These are phyloP conservation scores for Ostrea denselamellosa DNA, from an alignment of 1,140 invertebrate genomes.

Conservation along the genomic window DNA sequence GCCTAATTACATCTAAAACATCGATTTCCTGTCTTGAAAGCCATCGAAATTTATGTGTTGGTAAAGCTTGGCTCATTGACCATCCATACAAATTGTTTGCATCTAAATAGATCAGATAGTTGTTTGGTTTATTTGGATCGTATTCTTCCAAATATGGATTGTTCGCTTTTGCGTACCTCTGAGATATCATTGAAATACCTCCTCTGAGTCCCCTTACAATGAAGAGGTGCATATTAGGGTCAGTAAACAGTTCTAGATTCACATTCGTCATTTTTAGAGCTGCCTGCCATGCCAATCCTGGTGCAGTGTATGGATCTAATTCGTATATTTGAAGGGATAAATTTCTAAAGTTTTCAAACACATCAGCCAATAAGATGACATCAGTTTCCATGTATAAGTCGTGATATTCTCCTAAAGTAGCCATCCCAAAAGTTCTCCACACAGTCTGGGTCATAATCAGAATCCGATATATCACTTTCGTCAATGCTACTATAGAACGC, in stretches of 20 bases:
- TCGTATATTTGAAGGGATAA: background rate
- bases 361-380: constrained; percentile 14
- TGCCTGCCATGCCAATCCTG: background rate
- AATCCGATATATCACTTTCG: background rate
- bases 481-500: constrained; percentile 37
- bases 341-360: constrained; percentile 44
- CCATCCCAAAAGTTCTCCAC: no score
- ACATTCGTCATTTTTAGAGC: background rate
- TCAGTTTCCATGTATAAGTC: constrained; percentile 31
- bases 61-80: constrained; percentile 61
- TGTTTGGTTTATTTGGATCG: background rate
- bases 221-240: background rate
- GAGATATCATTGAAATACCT: background rate
- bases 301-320: no score
- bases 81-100: constrained; percentile 72
- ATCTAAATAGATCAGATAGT: no score
- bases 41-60: constrained; percentile 76
- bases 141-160: background rate
- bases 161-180: background rate
- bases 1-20: constrained; percentile 1
- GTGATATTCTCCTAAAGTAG: constrained; percentile 15
- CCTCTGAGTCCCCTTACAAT: background rate
- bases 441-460: no score
- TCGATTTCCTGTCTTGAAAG: background rate
- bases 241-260: background rate